These are phyloP conservation scores for Nymphalis polychloros DNA, from an alignment of 2,888 invertebrate species.

Conservation along the genomic window DNA sequence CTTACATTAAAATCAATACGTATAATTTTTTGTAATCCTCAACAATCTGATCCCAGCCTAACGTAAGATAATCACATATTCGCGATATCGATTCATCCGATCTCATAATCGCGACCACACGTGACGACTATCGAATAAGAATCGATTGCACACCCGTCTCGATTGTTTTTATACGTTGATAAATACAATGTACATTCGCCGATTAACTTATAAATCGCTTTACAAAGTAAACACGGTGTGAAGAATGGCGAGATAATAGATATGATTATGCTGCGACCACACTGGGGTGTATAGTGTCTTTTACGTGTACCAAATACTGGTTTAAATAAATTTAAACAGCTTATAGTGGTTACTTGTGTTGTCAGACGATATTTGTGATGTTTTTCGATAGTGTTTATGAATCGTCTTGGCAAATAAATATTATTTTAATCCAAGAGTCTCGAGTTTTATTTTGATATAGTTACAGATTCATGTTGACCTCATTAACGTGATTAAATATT, in stretches of 20 bases:
- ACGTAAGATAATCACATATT: conserved; percentile 45
- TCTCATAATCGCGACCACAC: conserved; percentile 50
- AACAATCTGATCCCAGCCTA: conserved; percentile 19
- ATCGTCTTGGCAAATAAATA: too few relatives aligned
- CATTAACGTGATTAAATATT: too few relatives aligned
- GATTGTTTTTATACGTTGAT: conserved; percentile 36
- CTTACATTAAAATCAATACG: not conserved
- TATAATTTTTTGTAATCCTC: not conserved
- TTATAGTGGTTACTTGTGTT: too few relatives aligned
- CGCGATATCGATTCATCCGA: conserved; percentile 46
- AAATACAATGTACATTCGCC: conserved; percentile 27
- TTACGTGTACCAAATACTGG: not conserved
- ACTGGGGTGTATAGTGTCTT: conserved; percentile 16
- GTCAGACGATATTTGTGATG: too few relatives aligned
- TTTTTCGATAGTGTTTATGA: too few relatives aligned
- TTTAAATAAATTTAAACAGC: not conserved
- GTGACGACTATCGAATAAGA: conserved; percentile 46
- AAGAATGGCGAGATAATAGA: conserved; percentile 34
- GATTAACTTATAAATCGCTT: conserved; percentile 38
- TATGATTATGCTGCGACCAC: conserved; percentile 18
- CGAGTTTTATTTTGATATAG: too few relatives aligned
- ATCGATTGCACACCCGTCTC: conserved; percentile 38
- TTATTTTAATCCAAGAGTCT: too few relatives aligned
- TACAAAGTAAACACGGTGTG: conserved; percentile 38
- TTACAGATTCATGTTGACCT: too few relatives aligned